phyloP scores from a whole-genome alignment of 2,113 vertebrate genomes.

The Festucalex cinctus region DNA sequence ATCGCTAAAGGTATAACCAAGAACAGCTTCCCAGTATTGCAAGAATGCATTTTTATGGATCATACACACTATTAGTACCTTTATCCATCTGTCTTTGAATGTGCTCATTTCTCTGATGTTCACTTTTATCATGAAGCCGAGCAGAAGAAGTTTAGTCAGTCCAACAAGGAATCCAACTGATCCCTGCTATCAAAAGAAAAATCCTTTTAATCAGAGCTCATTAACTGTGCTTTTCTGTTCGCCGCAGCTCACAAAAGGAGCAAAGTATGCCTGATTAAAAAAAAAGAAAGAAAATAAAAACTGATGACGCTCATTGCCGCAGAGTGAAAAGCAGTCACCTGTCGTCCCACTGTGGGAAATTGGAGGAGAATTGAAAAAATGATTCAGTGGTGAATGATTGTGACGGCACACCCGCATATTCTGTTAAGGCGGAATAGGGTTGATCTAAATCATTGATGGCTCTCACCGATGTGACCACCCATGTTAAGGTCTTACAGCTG shows the following conservation, averaged over 20 bases:
- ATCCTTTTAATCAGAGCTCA: slow-evolving; percentile 20
- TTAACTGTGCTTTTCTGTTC: slow-evolving; percentile 23
- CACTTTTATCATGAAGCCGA: background rate
- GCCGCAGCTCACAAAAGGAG: background rate
- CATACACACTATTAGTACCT: background rate
- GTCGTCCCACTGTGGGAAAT: slow-evolving; percentile 16
- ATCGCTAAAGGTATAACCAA: background rate
- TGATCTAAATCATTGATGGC: slow-evolving; percentile 63
- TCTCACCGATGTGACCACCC: slow-evolving; percentile 37
- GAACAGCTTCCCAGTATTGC: background rate
- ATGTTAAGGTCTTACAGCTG: slow-evolving; percentile 28
- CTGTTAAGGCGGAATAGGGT: slow-evolving; percentile 27
- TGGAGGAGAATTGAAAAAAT: slow-evolving; percentile 47
- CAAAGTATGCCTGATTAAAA: background rate
- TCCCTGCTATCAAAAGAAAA: slow-evolving; percentile 5
- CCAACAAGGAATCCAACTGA: slow-evolving; percentile 9
- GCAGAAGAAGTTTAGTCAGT: background rate
- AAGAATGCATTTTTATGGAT: background rate
- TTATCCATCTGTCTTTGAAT: background rate
- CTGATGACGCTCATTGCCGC: slow-evolving; percentile 11
- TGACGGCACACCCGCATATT: slow-evolving; percentile 46
- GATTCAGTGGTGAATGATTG: slow-evolving; percentile 49
- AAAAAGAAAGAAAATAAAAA: background rate
- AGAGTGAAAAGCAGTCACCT: slow-evolving; percentile 6
- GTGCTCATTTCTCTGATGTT: background rate